Conservation (phyloP, 2,888 invertebrate species). For the Antitype chi region DNA sequence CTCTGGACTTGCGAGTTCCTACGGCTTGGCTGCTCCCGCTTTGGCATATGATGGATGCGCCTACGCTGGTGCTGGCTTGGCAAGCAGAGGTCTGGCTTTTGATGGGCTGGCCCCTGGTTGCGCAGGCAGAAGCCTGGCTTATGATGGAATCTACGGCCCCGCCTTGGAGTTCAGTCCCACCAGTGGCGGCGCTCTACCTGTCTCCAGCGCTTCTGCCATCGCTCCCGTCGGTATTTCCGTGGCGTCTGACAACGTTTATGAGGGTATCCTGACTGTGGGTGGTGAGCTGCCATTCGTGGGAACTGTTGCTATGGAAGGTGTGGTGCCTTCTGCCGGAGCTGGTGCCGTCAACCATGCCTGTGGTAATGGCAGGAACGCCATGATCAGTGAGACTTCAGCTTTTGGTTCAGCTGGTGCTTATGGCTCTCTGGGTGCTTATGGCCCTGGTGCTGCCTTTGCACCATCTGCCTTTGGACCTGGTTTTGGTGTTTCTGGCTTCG, state of each 20-base stretch:
- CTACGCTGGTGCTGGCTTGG: background rate
- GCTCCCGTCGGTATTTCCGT: background rate
- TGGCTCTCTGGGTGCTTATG: too few species aligned
- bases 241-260: constrained; percentile 56
- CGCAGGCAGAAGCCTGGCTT: constrained; percentile 25
- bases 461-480: background rate
- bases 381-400: too few species aligned
- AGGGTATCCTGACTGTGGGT: constrained; percentile 63
- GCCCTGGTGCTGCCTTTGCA: constrained; percentile 17
- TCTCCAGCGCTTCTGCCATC: background rate
- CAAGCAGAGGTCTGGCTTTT: constrained; percentile 24
- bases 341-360: constrained; percentile 55
- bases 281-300: constrained; percentile 73
- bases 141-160: constrained; percentile 13
- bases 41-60: constrained; percentile 5
- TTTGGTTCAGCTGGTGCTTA: too few species aligned
- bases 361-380: too few species aligned
- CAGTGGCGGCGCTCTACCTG: constrained; percentile 1
- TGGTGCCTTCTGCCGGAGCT: constrained; percentile 72
- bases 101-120: constrained; percentile 4
- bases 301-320: constrained; percentile 75
- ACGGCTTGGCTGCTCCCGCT: constrained; percentile 12
- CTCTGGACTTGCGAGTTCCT: constrained; percentile 19
- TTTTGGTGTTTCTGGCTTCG: too few species aligned
- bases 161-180: constrained; percentile 11